phyloP scores from a whole-genome alignment of 2,888 invertebrate species.

The Pyralis farinalis region DNA sequence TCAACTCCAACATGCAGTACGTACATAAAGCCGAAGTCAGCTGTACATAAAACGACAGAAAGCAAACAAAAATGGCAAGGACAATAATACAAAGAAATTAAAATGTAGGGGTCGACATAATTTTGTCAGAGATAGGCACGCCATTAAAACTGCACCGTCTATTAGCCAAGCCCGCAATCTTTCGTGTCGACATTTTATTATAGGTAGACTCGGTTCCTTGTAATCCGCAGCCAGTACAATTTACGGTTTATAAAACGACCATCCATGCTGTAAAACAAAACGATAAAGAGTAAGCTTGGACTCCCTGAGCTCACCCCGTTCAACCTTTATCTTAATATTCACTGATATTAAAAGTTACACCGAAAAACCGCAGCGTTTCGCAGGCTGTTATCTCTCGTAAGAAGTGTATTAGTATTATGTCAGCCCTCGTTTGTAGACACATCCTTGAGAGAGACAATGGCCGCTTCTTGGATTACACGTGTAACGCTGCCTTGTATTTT shows the following conservation, averaged over 20 bases:
- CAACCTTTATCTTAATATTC: constrained; percentile 47
- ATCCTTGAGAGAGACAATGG: too few species aligned
- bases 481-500: too few species aligned
- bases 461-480: too few species aligned
- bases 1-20: too few species aligned
- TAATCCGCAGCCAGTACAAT: constrained; percentile 69
- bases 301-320: constrained; percentile 36
- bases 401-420: neutral
- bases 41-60: too few species aligned
- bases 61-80: too few species aligned
- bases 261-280: constrained; percentile 57
- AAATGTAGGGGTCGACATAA: constrained; percentile 25
- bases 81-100: constrained; percentile 18
- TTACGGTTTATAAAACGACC: constrained; percentile 63
- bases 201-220: constrained; percentile 64
- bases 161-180: constrained; percentile 50
- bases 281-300: constrained; percentile 49
- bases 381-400: constrained; percentile 27
- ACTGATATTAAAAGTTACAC: constrained; percentile 55
- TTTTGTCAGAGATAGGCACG: constrained; percentile 48
- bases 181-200: constrained; percentile 74
- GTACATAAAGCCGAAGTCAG: too few species aligned
- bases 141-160: constrained; percentile 49
- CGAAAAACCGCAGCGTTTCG: constrained; percentile 34
- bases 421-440: neutral